phyloP scores from a whole-genome alignment of 1,140 invertebrate species.

The Epicauta chinensis region DNA sequence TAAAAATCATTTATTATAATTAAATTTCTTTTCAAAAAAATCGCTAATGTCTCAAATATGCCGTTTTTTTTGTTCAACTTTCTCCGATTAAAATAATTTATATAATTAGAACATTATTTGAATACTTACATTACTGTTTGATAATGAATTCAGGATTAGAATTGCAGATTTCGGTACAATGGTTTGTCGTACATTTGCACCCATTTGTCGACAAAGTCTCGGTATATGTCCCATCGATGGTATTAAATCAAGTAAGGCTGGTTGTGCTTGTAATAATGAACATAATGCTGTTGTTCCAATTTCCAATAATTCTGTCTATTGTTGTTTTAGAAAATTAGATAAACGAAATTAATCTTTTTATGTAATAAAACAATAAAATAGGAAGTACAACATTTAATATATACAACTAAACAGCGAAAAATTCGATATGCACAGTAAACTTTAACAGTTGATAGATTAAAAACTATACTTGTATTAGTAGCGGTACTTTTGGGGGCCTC shows the following conservation, averaged over 20 bases:
- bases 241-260: slow-evolving; percentile 81
- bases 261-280: slow-evolving; percentile 76
- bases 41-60: no score
- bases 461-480: no score
- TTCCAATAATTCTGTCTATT: slow-evolving; percentile 73
- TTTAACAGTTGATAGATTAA: no score
- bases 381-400: no score
- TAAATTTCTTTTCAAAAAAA: no score
- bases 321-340: not conserved
- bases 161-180: slow-evolving; percentile 71
- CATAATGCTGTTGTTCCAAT: slow-evolving; percentile 78
- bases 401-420: no score
- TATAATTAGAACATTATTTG: no score
- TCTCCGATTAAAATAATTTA: no score
- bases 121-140: slow-evolving; percentile 67
- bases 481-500: no score
- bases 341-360: not conserved
- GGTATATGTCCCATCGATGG: slow-evolving; percentile 93
- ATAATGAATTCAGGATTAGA: slow-evolving; percentile 78
- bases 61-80: no score
- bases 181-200: slow-evolving; percentile 50
- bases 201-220: slow-evolving; percentile 74
- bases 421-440: no score
- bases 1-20: no score
- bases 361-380: not conserved